Evolutionary conservation across 2,797 vertebrate genomes (phyloP).

Genomic region (Phalanger gymnotis): DNA sequence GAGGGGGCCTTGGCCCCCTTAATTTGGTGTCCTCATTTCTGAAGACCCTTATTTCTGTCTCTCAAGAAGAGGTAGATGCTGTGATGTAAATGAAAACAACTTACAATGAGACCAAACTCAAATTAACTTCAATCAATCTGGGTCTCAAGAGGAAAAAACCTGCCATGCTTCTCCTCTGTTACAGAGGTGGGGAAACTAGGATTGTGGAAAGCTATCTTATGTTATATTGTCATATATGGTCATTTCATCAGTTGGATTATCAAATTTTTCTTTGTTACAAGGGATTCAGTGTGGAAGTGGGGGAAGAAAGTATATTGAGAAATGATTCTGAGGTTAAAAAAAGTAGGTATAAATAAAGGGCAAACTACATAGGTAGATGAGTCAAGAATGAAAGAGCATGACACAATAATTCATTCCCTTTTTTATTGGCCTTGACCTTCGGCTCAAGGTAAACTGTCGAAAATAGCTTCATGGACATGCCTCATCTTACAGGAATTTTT

Average conservation of each 20-base stretch:
- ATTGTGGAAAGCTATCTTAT: not conserved
- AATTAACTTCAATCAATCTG: not conserved
- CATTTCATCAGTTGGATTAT: not conserved
- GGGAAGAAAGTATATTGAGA: not conserved
- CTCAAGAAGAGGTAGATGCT: not conserved
- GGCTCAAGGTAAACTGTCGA: slow-evolving; percentile 29
- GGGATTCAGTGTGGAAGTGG: not conserved
- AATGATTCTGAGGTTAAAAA: not conserved
- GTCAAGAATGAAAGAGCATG: not conserved
- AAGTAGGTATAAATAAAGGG: slow-evolving; percentile 35
- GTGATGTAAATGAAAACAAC: not conserved
- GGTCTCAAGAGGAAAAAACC: not conserved
- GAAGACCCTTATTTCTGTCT: not conserved
- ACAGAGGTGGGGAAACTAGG: not conserved
- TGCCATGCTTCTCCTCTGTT: not conserved
- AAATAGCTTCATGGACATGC: slow-evolving; percentile 15
- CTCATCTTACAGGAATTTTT: slow-evolving; percentile 36
- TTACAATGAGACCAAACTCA: not conserved
- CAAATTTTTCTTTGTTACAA: not conserved
- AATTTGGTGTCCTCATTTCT: not conserved
- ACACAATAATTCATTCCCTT: slow-evolving; percentile 56
- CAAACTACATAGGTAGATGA: slow-evolving; percentile 23
- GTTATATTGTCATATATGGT: not conserved
- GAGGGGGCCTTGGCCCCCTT: not conserved
- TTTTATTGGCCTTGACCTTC: not conserved